phyloP scores from a whole-genome alignment of 2,888 invertebrate genomes.

The Eilema caniola region DNA sequence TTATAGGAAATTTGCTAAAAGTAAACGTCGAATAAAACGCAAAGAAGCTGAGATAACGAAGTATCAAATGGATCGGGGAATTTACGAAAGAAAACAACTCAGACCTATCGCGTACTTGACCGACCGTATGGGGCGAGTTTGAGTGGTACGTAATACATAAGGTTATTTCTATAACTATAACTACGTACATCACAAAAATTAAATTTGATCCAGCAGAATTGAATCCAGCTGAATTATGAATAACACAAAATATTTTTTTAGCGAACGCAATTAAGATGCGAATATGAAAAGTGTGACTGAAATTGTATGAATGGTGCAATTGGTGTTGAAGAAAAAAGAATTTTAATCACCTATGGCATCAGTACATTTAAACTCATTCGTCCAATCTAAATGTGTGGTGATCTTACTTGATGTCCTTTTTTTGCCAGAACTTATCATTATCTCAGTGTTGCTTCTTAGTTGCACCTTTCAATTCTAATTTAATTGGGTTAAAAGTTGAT shows the following conservation, averaged over 20 bases:
- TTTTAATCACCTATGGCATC: neutral
- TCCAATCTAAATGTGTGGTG: neutral
- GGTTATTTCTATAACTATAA: neutral
- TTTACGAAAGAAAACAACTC: neutral
- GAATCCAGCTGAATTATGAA: neutral
- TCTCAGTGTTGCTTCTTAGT: neutral
- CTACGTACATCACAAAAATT: no score
- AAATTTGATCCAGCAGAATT: no score
- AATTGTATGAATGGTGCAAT: neutral
- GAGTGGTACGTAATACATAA: neutral
- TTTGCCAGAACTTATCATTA: neutral
- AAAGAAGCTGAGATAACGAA: neutral
- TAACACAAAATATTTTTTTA: neutral
- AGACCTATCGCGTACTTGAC: neutral
- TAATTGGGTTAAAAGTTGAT: no score
- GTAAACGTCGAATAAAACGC: neutral
- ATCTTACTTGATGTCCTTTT: no score
- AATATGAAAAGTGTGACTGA: neutral
- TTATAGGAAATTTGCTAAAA: slow-evolving; percentile 5
- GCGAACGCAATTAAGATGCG: neutral
- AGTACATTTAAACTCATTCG: neutral
- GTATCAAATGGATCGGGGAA: neutral
- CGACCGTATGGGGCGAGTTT: neutral
- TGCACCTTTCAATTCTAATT: neutral
- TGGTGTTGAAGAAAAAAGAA: neutral